phyloP scores from a whole-genome alignment of 2,888 invertebrate genomes.

The Muscina levida region DNA sequence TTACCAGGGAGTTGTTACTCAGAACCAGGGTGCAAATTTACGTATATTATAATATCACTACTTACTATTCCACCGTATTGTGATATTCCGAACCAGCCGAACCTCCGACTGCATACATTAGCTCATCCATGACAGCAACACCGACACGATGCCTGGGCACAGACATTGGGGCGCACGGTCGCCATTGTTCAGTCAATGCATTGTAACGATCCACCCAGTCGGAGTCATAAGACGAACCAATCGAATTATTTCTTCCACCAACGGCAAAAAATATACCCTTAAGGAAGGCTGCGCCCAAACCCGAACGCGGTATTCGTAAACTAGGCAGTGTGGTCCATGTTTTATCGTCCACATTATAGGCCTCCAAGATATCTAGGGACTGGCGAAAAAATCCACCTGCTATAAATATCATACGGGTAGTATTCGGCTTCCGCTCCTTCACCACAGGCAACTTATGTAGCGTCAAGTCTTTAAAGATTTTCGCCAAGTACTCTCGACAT shows the following conservation, averaged over 20 bases:
- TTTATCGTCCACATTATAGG: slow-evolving; percentile 92
- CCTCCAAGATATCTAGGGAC: slow-evolving; percentile 92
- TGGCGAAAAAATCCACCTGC: slow-evolving; percentile 94
- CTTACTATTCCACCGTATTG: slow-evolving; percentile 92
- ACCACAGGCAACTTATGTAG: slow-evolving; percentile 92
- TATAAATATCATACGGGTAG: slow-evolving; percentile 93
- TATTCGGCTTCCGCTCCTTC: slow-evolving; percentile 92
- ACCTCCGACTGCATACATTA: slow-evolving; percentile 95
- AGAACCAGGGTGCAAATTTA: no score
- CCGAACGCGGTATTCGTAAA: slow-evolving; percentile 93
- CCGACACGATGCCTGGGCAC: slow-evolving; percentile 93
- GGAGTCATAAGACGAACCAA: slow-evolving; percentile 91
- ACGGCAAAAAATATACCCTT: slow-evolving; percentile 95
- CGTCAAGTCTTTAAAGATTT: slow-evolving; percentile 94
- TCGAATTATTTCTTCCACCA: slow-evolving; percentile 94
- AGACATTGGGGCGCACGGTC: slow-evolving; percentile 92
- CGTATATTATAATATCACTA: slow-evolving; percentile 56
- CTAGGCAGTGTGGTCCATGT: slow-evolving; percentile 91
- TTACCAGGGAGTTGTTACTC: no score
- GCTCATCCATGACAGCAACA: slow-evolving; percentile 95
- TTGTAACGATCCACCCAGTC: slow-evolving; percentile 91
- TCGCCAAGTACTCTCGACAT: slow-evolving; percentile 92
- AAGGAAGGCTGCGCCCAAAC: slow-evolving; percentile 91
- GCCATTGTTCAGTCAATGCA: slow-evolving; percentile 92
- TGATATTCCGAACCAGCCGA: slow-evolving; percentile 92